Evolutionary conservation across 2,797 vertebrate species (phyloP).

Genomic region (Micrastur ruficollis): DNA sequence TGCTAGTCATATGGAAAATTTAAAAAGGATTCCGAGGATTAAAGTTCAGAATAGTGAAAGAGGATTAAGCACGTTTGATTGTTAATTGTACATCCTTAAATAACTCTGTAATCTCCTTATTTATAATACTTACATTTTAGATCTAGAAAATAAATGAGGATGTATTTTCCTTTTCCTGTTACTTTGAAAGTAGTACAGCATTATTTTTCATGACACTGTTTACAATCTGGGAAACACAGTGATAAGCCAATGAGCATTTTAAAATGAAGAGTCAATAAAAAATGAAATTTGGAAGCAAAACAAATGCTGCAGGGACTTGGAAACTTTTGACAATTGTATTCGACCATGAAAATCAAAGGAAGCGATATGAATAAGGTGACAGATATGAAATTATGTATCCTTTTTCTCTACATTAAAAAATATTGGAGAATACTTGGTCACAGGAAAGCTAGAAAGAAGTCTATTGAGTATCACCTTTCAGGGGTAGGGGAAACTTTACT

Average conservation of each 20-base stretch:
- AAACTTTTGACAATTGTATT: background rate
- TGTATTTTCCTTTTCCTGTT: background rate
- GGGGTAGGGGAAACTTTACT: background rate
- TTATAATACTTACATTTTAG: background rate
- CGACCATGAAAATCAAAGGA: background rate
- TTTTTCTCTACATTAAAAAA: background rate
- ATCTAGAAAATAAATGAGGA: background rate
- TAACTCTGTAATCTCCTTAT: conserved; percentile 30
- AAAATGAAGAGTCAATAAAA: background rate
- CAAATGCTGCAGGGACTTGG: background rate
- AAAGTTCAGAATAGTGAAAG: background rate
- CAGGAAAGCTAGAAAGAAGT: background rate
- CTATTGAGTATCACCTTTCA: background rate
- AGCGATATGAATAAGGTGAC: background rate
- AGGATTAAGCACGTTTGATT: conserved; percentile 22
- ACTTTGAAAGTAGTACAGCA: background rate
- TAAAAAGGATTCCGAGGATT: background rate
- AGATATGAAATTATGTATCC: background rate
- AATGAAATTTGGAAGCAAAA: background rate
- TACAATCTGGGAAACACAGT: background rate
- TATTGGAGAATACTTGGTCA: background rate
- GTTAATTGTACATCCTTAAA: background rate
- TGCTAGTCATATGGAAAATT: background rate
- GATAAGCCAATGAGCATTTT: background rate
- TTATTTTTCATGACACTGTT: background rate